phyloP scores from a whole-genome alignment of 1,140 invertebrate species.

The Homarus americanus region DNA sequence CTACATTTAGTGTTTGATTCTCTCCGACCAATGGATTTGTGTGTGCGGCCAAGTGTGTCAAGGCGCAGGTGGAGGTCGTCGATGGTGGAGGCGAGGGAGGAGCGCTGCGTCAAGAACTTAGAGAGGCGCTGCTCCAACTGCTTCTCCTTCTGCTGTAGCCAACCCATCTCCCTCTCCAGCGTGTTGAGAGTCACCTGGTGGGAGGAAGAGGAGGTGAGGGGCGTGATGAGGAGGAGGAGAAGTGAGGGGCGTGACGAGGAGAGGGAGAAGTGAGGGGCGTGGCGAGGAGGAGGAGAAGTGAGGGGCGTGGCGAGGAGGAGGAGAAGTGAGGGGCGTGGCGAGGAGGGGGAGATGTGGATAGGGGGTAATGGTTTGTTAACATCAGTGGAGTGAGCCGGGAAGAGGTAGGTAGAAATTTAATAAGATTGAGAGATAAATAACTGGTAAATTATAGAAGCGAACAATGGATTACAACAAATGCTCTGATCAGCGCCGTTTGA shows the following conservation, averaged over 20 bases:
- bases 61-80: slow-evolving; percentile 34
- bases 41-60: not conserved
- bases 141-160: slow-evolving; percentile 24
- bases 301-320: not conserved
- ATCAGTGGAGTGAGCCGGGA: no score
- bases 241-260: not conserved
- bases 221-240: not conserved
- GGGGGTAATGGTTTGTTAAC: no score
- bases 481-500: no score
- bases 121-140: slow-evolving; percentile 11
- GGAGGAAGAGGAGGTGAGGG: not conserved
- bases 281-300: no score
- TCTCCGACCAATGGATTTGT: not conserved
- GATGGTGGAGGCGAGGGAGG: not conserved
- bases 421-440: no score
- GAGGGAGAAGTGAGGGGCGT: no score
- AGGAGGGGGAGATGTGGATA: no score
- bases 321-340: not conserved
- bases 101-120: slow-evolving; percentile 10
- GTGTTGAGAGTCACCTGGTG: slow-evolving; percentile 13
- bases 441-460: no score
- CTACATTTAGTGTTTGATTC: not conserved
- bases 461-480: no score
- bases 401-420: no score
- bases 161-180: slow-evolving; percentile 16